phyloP scores from a whole-genome alignment of 2,797 vertebrate genomes.

The Scyliorhinus canicula region DNA sequence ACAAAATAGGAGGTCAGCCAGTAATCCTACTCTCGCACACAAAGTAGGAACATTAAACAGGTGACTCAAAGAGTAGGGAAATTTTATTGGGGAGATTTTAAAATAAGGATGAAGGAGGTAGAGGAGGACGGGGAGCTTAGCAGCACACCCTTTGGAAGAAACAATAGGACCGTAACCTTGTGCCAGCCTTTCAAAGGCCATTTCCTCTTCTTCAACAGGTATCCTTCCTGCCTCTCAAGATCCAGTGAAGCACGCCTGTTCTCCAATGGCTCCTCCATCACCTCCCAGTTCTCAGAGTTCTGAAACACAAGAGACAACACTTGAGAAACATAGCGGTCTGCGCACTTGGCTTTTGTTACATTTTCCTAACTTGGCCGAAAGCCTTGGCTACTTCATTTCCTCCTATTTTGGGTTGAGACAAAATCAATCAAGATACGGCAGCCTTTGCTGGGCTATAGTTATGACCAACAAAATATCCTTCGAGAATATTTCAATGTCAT shows the following conservation, averaged over 20 bases:
- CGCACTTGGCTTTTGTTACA: not conserved
- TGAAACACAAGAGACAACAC: constrained; percentile 44
- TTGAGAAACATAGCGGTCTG: not conserved
- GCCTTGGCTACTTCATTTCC: not conserved
- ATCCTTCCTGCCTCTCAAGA: constrained; percentile 72
- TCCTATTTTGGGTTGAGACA: not conserved
- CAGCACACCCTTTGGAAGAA: not conserved
- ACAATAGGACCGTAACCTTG: constrained; percentile 61
- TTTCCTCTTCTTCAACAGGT: constrained; percentile 85
- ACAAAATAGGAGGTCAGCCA: not conserved
- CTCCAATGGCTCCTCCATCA: constrained; percentile 69
- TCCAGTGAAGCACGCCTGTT: constrained; percentile 42
- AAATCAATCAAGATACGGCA: not conserved
- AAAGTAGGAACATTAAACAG: not conserved
- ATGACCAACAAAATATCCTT: not conserved
- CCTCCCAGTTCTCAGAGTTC: constrained; percentile 85
- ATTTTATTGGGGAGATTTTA: not conserved
- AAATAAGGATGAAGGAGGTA: not conserved
- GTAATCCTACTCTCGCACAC: not conserved
- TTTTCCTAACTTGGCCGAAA: not conserved
- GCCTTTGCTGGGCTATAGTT: not conserved
- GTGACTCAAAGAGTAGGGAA: not conserved
- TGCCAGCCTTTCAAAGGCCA: constrained; percentile 92
- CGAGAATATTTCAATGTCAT: not conserved
- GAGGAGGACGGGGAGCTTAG: not conserved